phyloP scores from a whole-genome alignment of 2,797 vertebrate genomes.

The Sphenopsis melanotis region DNA sequence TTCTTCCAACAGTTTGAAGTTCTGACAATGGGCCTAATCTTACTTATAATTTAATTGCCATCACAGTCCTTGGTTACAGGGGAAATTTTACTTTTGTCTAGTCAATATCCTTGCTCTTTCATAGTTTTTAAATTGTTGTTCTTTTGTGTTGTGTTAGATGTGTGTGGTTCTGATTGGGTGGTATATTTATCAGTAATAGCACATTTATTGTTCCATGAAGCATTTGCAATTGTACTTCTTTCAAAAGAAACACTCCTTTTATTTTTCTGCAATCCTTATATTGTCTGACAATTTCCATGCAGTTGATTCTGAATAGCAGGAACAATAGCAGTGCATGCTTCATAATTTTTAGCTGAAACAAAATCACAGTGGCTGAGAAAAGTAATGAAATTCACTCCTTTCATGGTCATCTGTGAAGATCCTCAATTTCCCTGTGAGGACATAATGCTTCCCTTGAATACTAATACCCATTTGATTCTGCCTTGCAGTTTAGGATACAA shows the following conservation, averaged over 20 bases:
- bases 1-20: neutral
- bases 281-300: constrained; percentile 47
- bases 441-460: constrained; percentile 31
- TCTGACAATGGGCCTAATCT: neutral
- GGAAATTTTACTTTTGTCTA: constrained; percentile 9
- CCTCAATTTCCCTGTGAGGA: neutral
- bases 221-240: constrained; percentile 26
- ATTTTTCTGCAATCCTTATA: constrained; percentile 39
- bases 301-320: constrained; percentile 38
- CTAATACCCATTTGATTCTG: neutral
- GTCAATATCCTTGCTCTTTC: neutral
- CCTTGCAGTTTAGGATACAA: neutral
- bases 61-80: neutral
- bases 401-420: constrained; percentile 41
- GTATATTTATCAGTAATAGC: constrained; percentile 46
- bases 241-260: constrained; percentile 30
- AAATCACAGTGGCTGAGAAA: constrained; percentile 38
- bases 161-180: constrained; percentile 23
- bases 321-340: constrained; percentile 47
- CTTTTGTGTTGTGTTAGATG: constrained; percentile 30
- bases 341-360: constrained; percentile 46
- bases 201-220: constrained; percentile 29
- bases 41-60: neutral
- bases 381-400: constrained; percentile 46
- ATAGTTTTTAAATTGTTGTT: neutral